A percentile compares a stretch with the other conserved stretches of the same genome.
Evolutionary conservation across 2,797 vertebrate species (phyloP).

Genomic region (Tamandua tetradactyla): DNA sequence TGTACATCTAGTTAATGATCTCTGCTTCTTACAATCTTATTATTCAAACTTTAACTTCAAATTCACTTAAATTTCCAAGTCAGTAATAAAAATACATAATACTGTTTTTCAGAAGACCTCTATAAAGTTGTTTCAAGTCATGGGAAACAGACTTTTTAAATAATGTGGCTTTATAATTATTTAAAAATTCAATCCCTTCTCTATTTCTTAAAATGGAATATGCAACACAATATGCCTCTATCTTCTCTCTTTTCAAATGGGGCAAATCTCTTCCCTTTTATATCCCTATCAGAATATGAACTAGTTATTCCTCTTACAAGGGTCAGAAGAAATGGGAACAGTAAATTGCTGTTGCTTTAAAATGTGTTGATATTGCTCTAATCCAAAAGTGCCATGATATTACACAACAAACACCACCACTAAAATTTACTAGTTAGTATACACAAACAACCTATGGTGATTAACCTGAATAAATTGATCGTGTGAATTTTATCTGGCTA

Average conservation of each 20-base stretch:
- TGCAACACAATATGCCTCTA: background rate
- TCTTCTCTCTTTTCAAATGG: background rate
- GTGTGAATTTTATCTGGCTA: background rate
- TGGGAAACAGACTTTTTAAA: background rate
- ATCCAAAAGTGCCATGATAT: background rate
- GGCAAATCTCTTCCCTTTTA: background rate
- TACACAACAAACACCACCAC: background rate
- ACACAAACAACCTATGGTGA: background rate
- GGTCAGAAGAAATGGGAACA: background rate
- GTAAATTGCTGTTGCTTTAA: background rate
- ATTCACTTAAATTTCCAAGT: background rate
- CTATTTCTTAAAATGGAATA: background rate
- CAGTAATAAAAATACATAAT: background rate
- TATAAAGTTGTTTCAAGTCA: background rate
- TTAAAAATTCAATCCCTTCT: background rate
- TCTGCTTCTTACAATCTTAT: background rate
- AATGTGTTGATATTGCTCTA: background rate
- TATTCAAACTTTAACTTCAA: background rate
- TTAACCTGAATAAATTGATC: background rate
- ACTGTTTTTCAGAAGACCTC: background rate
- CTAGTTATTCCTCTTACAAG: background rate
- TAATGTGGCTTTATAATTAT: background rate
- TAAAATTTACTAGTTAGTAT: background rate
- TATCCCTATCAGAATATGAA: background rate
- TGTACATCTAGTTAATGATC: background rate